Conservation (phyloP, 1,140 invertebrate species). For the Littorina saxatilis region DNA sequence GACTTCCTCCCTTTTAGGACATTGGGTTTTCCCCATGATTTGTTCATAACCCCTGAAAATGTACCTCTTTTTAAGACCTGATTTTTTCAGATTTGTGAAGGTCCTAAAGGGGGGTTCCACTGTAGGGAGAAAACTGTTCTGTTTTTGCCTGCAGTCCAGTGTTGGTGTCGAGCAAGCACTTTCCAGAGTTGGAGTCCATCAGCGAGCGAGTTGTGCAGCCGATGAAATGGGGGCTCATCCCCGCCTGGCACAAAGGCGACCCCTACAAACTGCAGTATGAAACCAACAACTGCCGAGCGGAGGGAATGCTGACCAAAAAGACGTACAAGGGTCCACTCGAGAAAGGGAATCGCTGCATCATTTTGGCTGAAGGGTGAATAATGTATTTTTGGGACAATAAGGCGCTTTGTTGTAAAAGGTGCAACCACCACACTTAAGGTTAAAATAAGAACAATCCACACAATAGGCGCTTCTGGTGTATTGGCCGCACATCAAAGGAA, state of each 20-base stretch:
- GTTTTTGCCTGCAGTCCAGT: constrained; percentile 80
- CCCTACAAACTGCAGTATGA: constrained; percentile 82
- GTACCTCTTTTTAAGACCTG: too few relatives aligned
- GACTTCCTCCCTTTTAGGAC: too few relatives aligned
- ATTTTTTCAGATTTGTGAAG: too few relatives aligned
- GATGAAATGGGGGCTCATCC: constrained; percentile 87
- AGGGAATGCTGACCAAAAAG: constrained; percentile 83
- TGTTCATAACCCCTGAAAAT: too few relatives aligned
- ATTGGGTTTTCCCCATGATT: too few relatives aligned
- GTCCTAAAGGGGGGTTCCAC: too few relatives aligned
- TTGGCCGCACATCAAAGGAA: too few relatives aligned
- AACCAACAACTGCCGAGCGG: constrained; percentile 89
- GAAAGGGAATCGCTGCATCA: constrained; percentile 85
- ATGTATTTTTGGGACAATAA: background rate
- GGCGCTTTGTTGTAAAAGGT: too few relatives aligned
- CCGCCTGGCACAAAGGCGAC: constrained; percentile 87
- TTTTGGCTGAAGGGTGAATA: constrained; percentile 84
- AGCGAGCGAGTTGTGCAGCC: constrained; percentile 68
- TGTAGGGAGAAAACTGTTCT: too few relatives aligned
- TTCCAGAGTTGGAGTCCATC: constrained; percentile 62
- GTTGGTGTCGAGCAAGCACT: constrained; percentile 80
- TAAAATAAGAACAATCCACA: background rate
- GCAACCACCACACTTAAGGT: background rate
- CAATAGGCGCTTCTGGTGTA: too few relatives aligned
- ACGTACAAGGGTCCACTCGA: constrained; percentile 82